phyloP scores from a whole-genome alignment of 2,113 vertebrate genomes.

The Aptenodytes forsteri region DNA sequence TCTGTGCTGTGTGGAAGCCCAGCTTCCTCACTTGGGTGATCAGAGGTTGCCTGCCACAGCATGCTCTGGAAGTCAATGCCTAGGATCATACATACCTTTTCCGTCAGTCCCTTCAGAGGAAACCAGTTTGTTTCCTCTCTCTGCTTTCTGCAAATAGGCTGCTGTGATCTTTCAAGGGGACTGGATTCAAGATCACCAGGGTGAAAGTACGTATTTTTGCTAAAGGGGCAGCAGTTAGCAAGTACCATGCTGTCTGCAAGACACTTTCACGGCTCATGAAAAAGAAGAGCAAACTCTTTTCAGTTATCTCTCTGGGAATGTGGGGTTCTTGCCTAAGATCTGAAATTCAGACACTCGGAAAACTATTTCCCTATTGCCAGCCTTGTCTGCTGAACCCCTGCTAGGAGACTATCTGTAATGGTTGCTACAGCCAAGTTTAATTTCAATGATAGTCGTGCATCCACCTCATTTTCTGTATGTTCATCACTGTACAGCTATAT shows the following conservation, averaged over 20 bases:
- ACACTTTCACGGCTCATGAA: neutral
- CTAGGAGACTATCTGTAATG: neutral
- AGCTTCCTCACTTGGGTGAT: neutral
- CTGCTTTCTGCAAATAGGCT: neutral
- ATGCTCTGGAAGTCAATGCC: neutral
- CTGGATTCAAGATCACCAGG: neutral
- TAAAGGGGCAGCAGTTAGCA: neutral
- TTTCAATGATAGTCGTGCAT: neutral
- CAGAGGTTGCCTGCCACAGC: neutral
- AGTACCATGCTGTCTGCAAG: neutral
- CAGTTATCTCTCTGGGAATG: neutral
- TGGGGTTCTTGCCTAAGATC: neutral
- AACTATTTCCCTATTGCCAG: neutral
- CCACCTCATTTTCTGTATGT: neutral
- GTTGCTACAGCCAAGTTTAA: neutral
- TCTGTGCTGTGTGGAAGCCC: neutral
- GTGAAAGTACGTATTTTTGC: neutral
- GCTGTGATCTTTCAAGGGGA: neutral
- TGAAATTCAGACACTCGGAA: neutral
- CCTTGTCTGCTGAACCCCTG: neutral
- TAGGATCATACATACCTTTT: neutral
- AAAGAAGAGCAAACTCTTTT: neutral
- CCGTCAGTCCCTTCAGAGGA: neutral
- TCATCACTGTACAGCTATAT: neutral
- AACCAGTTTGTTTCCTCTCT: neutral